Base-by-base conservation (phyloP, 1,140 invertebrate species). In the Drosophila orena region DNA sequence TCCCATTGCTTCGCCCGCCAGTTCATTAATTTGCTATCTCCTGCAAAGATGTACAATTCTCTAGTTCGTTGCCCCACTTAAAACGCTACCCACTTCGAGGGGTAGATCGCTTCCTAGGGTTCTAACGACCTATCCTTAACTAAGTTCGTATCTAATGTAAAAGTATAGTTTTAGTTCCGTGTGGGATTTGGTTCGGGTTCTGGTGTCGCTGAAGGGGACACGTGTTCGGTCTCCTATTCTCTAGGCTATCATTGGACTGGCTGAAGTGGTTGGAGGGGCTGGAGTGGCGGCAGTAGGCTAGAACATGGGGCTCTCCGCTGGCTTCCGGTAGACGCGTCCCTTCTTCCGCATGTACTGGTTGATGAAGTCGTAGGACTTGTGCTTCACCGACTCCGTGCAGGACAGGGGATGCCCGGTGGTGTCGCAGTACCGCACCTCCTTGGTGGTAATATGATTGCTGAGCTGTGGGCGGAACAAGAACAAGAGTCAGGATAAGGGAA, bases 311-410 rank as follows among this genome's bases (percentile, higher is more conserved):
- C 7, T 42, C 5, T 89, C 77, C 0, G 62, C 57, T 11, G 90
- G 91, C 38, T 58, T 78, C 6, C 65, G 54, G 68, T 92, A 92
- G 0, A 79, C 54, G 49, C 54, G 94, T 1, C 96, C 97, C 93
- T 97, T 98, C 93, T 98, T 98, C 8, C 95, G 95, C 98, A 99
- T 99, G 92, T 99, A 99, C 92, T 98, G 98, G 77, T 95, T 95
- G 20, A 99, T 97, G 93, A 97, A 99, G 92, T 98, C 98, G 92
- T 96, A 97, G 2, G 98, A 97, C 93, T 99, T 99, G 66, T 96
- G 95, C 76, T 97, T 97, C 0, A 99, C 98, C 69, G 97, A 98
- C 59, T 99, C 97, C 4, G 69, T 97, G 98, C 75, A 98, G 97
- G 73, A 97, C 95, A 35, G 98, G 91, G 77, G 98, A 96, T 77